These are phyloP conservation scores for Aselliscus stoliczkanus DNA, from an alignment of 2,797 vertebrate genomes.

Conservation along the genomic window DNA sequence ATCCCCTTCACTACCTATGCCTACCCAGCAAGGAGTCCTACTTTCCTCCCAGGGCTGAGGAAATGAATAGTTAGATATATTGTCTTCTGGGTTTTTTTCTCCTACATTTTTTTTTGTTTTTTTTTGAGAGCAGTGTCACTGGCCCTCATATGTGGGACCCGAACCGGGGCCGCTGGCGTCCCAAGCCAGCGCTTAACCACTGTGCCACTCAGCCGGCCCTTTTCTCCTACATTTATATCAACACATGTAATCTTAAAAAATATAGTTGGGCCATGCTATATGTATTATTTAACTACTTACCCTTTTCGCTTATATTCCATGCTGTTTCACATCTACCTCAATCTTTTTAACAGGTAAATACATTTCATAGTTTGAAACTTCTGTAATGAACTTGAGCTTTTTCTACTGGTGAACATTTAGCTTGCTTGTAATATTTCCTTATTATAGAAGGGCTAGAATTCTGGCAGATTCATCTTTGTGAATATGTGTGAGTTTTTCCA, in stretches of 20 bases:
- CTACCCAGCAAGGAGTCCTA: not conserved
- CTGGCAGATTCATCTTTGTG: not conserved
- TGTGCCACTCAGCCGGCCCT: too few relatives aligned
- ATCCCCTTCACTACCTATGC: not conserved
- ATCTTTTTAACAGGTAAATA: not conserved
- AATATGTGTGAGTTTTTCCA: not conserved
- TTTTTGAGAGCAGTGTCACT: too few relatives aligned
- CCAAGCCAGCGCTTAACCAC: too few relatives aligned
- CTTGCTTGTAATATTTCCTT: not conserved
- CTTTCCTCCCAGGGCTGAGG: not conserved
- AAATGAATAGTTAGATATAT: not conserved
- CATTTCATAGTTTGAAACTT: not conserved
- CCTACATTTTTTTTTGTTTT: too few relatives aligned
- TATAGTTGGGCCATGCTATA: not conserved
- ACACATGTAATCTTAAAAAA: not conserved
- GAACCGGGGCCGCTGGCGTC: too few relatives aligned
- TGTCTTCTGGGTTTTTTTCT: not conserved
- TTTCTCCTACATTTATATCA: not conserved
- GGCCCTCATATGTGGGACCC: too few relatives aligned
- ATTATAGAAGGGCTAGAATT: not conserved
- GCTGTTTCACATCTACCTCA: not conserved
- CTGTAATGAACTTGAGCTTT: not conserved
- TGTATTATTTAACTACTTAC: not conserved
- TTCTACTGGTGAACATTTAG: not conserved
- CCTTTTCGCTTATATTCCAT: not conserved